Evolutionary conservation across 1,140 invertebrate species (phyloP), one percentile per base, ranked within the genome.

Genomic region (Lerema accius): DNA sequence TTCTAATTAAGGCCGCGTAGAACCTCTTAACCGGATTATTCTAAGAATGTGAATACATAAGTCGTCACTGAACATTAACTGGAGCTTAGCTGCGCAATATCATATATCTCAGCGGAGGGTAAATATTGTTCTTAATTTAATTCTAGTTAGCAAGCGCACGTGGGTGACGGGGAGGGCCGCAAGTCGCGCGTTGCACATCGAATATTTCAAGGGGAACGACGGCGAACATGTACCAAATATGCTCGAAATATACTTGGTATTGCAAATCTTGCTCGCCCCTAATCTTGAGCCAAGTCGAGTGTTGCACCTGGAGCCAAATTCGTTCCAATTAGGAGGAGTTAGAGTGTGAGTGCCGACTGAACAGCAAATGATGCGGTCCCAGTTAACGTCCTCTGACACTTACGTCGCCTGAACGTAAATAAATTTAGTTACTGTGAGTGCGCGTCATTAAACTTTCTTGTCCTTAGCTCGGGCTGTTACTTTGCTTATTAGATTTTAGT

Each of bases 121-220:
- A 88, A 90, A 89, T 90, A 87, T 90, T 90, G 86, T 90, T 89
- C 82, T 89, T 86, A 90, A 90, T 90, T 91, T 91, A 91, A 89
- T 85, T 89, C 80, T 82, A 90, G 82, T 90, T 81, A 81, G 84
- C 64, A 62, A 84, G 76, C 75, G 73, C 74, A 83, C 75, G 73
- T 79, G 77, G 73, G 71, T 75, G 72, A 77, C 60, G 74, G 68
- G 62, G 78, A 55, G 68, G 72, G 80, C 80, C 77, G 71, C 80
- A 86, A 86, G 81, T 82, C 80, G 80, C 80, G 71, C 72, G 66
- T 82, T 89, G 77, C 78, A 81, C 77, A 78, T 86, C 79, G 80
- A 82, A 86, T 86, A 89, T 90, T 87, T 88, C 76, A 87, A 77
- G 63, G 71, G 75, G 53, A 84, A 86, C 71, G 69, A 76, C 55